Percentiles rank a stretch among this genome's conserved stretches.
These are phyloP conservation scores for Hyphantria cunea DNA, from an alignment of 1,140 invertebrate genomes.

Conservation along the genomic window DNA sequence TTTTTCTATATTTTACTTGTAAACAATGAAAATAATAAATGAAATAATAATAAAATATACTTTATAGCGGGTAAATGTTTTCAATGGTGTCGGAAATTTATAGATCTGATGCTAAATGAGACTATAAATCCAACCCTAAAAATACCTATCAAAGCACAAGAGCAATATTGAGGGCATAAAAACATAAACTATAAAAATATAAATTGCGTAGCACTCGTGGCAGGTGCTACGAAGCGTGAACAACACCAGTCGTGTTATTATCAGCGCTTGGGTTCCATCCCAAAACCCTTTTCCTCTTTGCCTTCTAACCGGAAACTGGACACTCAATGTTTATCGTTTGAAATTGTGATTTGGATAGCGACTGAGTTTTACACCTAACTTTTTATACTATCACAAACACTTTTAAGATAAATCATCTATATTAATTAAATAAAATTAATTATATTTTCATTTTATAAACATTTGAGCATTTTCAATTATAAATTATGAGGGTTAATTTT, in stretches of 20 bases:
- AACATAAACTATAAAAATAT: conserved; percentile 29
- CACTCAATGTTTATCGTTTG: conserved; percentile 34
- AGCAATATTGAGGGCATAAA: conserved; percentile 32
- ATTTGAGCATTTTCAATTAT: too few species aligned
- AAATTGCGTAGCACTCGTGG: conserved; percentile 26
- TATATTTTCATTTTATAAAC: too few species aligned
- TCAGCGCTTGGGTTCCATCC: conserved; percentile 29
- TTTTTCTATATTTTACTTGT: too few species aligned
- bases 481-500: too few species aligned
- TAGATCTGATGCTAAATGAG: conserved; percentile 1
- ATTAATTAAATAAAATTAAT: too few species aligned
- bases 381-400: conserved; percentile 6
- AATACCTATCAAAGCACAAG: conserved; percentile 15
- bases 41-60: too few species aligned
- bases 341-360: conserved; percentile 32
- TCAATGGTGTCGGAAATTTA: neutral
- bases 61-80: neutral
- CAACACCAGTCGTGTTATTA: conserved; percentile 29
- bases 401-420: too few species aligned
- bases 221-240: conserved; percentile 35
- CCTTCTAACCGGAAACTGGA: conserved; percentile 27
- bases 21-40: too few species aligned
- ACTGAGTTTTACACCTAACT: conserved; percentile 25
- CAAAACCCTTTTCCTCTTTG: conserved; percentile 31
- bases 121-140: conserved; percentile 12